Evolutionary conservation across 2,113 vertebrate genomes (phyloP).

Genomic region (Dromas ardeola): DNA sequence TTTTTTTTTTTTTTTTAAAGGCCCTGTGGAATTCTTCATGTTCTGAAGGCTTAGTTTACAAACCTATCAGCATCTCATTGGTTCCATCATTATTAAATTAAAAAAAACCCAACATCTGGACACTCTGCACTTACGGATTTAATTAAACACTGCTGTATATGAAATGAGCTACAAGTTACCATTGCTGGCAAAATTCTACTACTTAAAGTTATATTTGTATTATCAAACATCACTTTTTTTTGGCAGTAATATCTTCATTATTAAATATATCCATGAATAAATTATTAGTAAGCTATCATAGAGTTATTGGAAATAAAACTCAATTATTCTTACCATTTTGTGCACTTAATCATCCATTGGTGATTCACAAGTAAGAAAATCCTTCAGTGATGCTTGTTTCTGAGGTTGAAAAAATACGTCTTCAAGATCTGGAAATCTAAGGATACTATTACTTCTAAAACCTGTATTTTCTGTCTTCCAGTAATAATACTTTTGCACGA

Average conservation of each 20-base stretch:
- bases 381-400: not conserved
- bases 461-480: not conserved
- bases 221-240: slow-evolving; percentile 3
- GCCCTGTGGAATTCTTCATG: slow-evolving; percentile 80
- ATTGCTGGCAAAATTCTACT: slow-evolving; percentile 20
- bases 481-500: not conserved
- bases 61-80: slow-evolving; percentile 76
- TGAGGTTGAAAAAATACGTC: not conserved
- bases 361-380: not conserved
- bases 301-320: slow-evolving; percentile 52
- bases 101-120: slow-evolving; percentile 60
- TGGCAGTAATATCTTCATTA: not conserved
- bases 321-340: not conserved
- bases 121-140: slow-evolving; percentile 42
- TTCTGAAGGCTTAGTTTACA: slow-evolving; percentile 81
- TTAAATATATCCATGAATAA: slow-evolving; percentile 14
- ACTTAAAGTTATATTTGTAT: slow-evolving; percentile 19
- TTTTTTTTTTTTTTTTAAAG: slow-evolving; percentile 68
- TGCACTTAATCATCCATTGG: slow-evolving; percentile 27
- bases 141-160: slow-evolving; percentile 53
- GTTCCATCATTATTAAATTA: slow-evolving; percentile 73
- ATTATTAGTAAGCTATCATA: slow-evolving; percentile 26
- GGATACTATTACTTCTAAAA: not conserved
- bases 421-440: not conserved
- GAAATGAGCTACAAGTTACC: slow-evolving; percentile 50